A percentile compares a stretch with the other conserved stretches of the same genome.
These are phyloP conservation scores for Geotrypetes seraphini DNA, from an alignment of 2,797 vertebrate species.

Conservation along the genomic window DNA sequence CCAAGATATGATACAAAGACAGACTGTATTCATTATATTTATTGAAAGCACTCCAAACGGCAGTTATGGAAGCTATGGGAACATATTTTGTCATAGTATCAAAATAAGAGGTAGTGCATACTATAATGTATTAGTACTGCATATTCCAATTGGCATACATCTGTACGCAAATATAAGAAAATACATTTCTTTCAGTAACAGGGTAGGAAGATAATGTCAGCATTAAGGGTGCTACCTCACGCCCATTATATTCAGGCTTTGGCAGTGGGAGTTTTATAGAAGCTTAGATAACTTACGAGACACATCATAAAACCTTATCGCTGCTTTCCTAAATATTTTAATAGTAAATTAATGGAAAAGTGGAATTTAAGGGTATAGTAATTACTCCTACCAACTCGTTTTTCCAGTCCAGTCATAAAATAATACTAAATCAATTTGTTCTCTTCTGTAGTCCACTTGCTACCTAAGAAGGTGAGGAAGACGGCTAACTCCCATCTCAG, in stretches of 20 bases:
- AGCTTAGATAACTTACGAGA: constrained; percentile 54
- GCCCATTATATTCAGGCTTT: constrained; percentile 69
- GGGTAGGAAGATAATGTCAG: constrained; percentile 51
- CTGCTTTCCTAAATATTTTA: constrained; percentile 53
- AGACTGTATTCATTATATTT: not conserved
- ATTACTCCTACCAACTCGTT: constrained; percentile 46
- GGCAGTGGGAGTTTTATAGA: constrained; percentile 55
- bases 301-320: constrained; percentile 50
- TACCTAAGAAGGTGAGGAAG: too few relatives aligned
- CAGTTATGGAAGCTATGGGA: too few relatives aligned
- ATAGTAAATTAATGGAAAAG: constrained; percentile 61
- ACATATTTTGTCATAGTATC: constrained; percentile 12
- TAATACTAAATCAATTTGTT: constrained; percentile 58
- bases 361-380: constrained; percentile 22
- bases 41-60: constrained; percentile 17
- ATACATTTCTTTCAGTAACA: constrained; percentile 42
- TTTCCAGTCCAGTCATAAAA: constrained; percentile 61
- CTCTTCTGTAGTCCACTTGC: constrained; percentile 54
- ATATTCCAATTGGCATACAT: constrained; percentile 32
- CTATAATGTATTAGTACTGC: constrained; percentile 33
- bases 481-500: too few relatives aligned
- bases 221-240: constrained; percentile 56
- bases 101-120: constrained; percentile 3
- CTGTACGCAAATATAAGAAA: constrained; percentile 37
- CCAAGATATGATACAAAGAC: constrained; percentile 6